A percentile compares a stretch with the other conserved stretches of the same genome.
These are phyloP conservation scores for Venustoraphidia nigricollis DNA, from an alignment of 2,888 invertebrate species.

Conservation along the genomic window DNA sequence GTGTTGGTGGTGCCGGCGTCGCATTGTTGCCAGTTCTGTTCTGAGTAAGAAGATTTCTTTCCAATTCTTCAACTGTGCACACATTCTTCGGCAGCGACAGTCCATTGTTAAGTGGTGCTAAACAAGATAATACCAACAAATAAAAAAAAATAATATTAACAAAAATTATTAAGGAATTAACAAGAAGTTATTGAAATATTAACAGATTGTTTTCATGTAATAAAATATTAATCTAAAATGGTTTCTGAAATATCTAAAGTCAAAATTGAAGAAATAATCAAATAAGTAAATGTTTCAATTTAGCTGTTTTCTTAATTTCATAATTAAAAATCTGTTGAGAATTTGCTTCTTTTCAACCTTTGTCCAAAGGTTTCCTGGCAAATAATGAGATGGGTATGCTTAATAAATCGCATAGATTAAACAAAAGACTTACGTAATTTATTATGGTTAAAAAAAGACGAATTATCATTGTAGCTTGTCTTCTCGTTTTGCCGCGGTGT, in stretches of 20 bases:
- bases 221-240: not conserved
- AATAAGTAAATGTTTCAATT: too few relatives aligned
- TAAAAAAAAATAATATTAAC: too few relatives aligned
- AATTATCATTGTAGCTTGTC: not conserved
- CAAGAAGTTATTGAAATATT: too few relatives aligned
- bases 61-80: conserved; percentile 58
- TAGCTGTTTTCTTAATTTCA: too few relatives aligned
- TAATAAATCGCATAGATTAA: not conserved
- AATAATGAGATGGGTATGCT: too few relatives aligned
- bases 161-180: too few relatives aligned
- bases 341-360: not conserved
- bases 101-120: not conserved
- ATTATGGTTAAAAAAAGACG: not conserved
- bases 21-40: conserved; percentile 12
- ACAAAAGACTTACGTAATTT: not conserved
- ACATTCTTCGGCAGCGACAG: conserved; percentile 36
- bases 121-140: too few relatives aligned
- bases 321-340: too few relatives aligned
- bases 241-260: not conserved
- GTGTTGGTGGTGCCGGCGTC: conserved; percentile 18
- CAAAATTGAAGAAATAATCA: too few relatives aligned
- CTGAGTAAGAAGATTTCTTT: conserved; percentile 44
- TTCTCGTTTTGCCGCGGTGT: not conserved
- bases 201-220: not conserved
- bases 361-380: not conserved